Evolutionary conservation across 2,888 invertebrate species (phyloP).

Genomic region (Theretra japonica): DNA sequence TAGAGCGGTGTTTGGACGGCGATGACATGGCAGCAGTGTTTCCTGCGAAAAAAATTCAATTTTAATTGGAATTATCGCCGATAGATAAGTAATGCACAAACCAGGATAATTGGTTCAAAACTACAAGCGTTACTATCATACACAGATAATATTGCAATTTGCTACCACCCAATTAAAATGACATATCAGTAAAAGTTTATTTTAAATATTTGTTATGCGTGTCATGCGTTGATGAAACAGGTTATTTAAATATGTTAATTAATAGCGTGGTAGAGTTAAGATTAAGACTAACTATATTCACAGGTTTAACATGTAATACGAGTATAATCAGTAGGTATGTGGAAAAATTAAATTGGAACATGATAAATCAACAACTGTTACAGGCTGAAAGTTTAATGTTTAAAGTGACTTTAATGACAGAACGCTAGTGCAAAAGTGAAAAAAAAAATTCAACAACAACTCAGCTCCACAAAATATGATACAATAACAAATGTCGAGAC

Average conservation of each 20-base stretch:
- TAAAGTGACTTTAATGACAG: not conserved
- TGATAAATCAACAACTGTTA: not conserved
- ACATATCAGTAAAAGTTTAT: not conserved
- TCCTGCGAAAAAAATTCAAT: conserved; percentile 32
- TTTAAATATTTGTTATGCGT: not conserved
- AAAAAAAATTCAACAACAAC: conserved; percentile 31
- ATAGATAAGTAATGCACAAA: not conserved
- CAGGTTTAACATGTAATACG: too few relatives aligned
- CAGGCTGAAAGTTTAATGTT: not conserved
- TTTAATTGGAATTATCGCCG: conserved; percentile 28
- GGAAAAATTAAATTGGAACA: too few relatives aligned
- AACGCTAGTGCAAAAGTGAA: not conserved
- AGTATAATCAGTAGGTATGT: too few relatives aligned
- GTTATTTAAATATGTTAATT: not conserved
- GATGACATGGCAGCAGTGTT: conserved; percentile 64
- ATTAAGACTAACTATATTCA: too few relatives aligned
- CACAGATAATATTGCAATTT: not conserved
- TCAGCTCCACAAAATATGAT: conserved; percentile 43
- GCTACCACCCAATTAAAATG: conserved; percentile 13
- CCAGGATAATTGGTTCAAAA: not conserved
- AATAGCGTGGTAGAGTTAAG: not conserved
- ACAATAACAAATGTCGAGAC: conserved; percentile 56
- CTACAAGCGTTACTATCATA: not conserved
- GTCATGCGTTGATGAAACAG: not conserved
- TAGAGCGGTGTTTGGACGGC: conserved; percentile 74